These are phyloP conservation scores for Cheilinus undulatus DNA, from an alignment of 2,113 vertebrate species.

Conservation along the genomic window DNA sequence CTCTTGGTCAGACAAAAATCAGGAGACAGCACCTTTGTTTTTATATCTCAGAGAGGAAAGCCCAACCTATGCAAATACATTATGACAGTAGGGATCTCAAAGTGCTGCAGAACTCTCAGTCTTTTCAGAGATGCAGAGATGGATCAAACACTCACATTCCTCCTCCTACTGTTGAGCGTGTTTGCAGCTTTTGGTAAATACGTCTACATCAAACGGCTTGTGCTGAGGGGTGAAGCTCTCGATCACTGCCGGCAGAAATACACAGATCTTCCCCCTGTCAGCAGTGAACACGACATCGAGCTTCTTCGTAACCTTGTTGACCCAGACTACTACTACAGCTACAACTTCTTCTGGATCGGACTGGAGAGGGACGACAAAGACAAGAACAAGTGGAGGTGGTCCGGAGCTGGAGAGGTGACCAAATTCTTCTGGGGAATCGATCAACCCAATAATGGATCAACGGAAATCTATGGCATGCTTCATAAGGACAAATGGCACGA, in stretches of 20 bases:
- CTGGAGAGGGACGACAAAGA: background rate
- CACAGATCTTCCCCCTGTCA: slow-evolving; percentile 55
- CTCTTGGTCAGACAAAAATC: too few relatives aligned
- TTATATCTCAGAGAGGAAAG: too few relatives aligned
- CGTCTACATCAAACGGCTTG: rapidly evolving
- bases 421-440: rapidly evolving
- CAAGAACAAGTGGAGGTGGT: slow-evolving; percentile 27
- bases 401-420: slow-evolving; percentile 31
- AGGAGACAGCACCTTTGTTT: too few relatives aligned
- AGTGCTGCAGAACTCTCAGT: too few relatives aligned
- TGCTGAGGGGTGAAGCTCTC: slow-evolving; percentile 16
- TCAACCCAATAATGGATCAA: rapidly evolving
- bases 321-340: rapidly evolving
- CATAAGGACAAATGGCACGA: rapidly evolving
- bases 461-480: background rate
- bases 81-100: too few relatives aligned
- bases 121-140: too few relatives aligned
- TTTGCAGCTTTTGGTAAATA: slow-evolving; percentile 37
- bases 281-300: rapidly evolving
- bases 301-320: background rate
- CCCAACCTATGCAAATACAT: too few relatives aligned
- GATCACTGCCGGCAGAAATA: background rate
- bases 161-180: slow-evolving; percentile 34
- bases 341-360: slow-evolving; percentile 31
- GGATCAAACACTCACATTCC: background rate